Base-by-base conservation (phyloP, 2,113 vertebrate species). In the Cololabis saira region DNA sequence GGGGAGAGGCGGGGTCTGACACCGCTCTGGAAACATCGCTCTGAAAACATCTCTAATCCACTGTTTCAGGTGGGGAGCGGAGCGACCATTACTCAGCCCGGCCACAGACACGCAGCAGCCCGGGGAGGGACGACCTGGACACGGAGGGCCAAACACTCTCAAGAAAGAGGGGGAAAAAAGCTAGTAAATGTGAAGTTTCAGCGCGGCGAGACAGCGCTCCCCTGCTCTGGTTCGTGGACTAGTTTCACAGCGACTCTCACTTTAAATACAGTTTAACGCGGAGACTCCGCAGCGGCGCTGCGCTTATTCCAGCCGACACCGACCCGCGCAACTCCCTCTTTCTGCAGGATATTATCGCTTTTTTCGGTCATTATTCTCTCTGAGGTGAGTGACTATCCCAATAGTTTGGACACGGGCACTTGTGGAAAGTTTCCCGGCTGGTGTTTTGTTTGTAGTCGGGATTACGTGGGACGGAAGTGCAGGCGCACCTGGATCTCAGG, bases 1-100 rank as follows among this genome's bases (percentile, higher is more conserved):
- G 90, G 91, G 91, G 49, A 76, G 89, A 86, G 93, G 92, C 90
- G 92, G 89, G 86, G 89, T 83, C 90, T 91, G 83, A 90, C 90
- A 87, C 90, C 85, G 82, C 76, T n/a, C n/a, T n/a, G n/a, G n/a
- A n/a, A n/a, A n/a, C n/a, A n/a, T n/a, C 7, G 84, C 87, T 74
- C 83, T 66, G 84, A 89, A 90, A 92, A 90, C 92, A 87, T 90
- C 89, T 80, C 89, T 83, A 76, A 89, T 91, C 90, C 92, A 85
- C 90, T 87, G 89, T 88, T 92, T 92, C 92, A 94, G 93, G 93
- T 94, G 90, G 72, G 74, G 70, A 78, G 72, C 41, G 57, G 73
- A 68, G 75, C 55, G 59, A 62, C 30, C 76, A 59, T 5, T 63
- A 80, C 84, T 88, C 90, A n/a, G n/a, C n/a, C n/a, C n/a, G n/a